phyloP scores from a whole-genome alignment of 92 coral and sea anemone species.

The Zoanthus solanderi region DNA sequence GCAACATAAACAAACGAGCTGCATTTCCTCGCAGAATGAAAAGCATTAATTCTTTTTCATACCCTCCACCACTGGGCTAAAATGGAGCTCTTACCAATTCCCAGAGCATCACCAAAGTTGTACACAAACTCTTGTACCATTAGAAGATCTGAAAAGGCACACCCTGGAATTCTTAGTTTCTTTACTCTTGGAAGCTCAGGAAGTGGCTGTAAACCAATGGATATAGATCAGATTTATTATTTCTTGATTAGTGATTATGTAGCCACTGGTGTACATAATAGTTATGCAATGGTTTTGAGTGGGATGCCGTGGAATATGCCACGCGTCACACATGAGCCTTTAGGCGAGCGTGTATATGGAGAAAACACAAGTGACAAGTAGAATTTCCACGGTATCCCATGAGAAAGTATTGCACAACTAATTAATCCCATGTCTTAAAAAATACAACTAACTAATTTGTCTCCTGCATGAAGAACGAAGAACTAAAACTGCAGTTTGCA shows the following conservation, averaged over 20 bases:
- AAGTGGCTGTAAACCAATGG: constrained; percentile 61
- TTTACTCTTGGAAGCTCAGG: constrained; percentile 78
- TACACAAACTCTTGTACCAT: constrained; percentile 96
- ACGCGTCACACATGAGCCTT: too few relatives aligned
- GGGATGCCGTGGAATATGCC: too few relatives aligned
- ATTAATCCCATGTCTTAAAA: too few relatives aligned
- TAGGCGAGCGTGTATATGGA: too few relatives aligned
- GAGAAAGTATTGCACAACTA: not conserved
- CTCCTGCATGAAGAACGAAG: too few relatives aligned
- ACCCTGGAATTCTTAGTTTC: constrained; percentile 79
- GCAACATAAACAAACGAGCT: not conserved
- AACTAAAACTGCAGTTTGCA: too few relatives aligned
- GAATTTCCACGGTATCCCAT: too few relatives aligned
- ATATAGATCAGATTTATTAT: too few relatives aligned
- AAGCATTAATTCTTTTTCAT: not conserved
- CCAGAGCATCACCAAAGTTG: constrained; percentile 96
- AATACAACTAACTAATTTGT: too few relatives aligned
- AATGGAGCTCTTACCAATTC: constrained; percentile 70
- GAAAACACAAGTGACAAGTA: not conserved
- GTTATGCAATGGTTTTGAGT: too few relatives aligned
- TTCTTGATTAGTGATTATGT: too few relatives aligned
- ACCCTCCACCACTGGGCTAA: not conserved
- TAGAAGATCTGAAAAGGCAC: constrained; percentile 94
- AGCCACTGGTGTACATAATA: too few relatives aligned
- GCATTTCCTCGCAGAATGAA: not conserved